Percentiles rank a stretch among this genome's conserved stretches.
Conservation (phyloP, 2,888 invertebrate species). For the Baronia brevicornis region DNA sequence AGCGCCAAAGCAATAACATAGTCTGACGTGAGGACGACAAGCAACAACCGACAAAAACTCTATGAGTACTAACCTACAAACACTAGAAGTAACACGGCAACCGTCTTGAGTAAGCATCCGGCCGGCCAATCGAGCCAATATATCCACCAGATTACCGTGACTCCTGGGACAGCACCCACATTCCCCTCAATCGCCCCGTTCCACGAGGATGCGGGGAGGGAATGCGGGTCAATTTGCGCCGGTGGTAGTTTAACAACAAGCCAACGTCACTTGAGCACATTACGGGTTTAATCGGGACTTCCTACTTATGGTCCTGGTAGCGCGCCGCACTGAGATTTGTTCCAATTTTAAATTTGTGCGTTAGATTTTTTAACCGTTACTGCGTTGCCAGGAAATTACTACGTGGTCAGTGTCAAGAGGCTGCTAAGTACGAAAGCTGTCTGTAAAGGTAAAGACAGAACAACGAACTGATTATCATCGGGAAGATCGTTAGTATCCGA, state of each 20-base stretch:
- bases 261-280: conserved; percentile 68
- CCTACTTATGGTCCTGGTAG: conserved; percentile 59
- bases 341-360: conserved; percentile 51
- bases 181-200: conserved; percentile 21
- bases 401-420: too few relatives aligned
- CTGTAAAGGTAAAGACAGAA: too few relatives aligned
- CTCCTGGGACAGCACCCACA: conserved; percentile 25
- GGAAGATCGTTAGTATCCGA: too few relatives aligned
- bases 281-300: conserved; percentile 68
- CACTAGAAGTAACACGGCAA: conserved; percentile 30
- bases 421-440: too few relatives aligned
- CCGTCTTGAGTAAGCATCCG: conserved; percentile 70
- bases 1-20: conserved; percentile 6
- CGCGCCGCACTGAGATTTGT: conserved; percentile 63
- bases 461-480: too few relatives aligned
- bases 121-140: conserved; percentile 67
- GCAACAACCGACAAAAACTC: conserved; percentile 24
- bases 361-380: conserved; percentile 24
- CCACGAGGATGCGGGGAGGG: conserved; percentile 22
- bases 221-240: conserved; percentile 32
- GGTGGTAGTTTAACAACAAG: conserved; percentile 43
- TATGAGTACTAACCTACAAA: conserved; percentile 24
- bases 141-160: conserved; percentile 41
- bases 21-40: conserved; percentile 14
- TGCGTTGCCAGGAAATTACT: too few relatives aligned